Conservation (phyloP, 2,797 vertebrate species). For the Odontamblyopus lacepedii region DNA sequence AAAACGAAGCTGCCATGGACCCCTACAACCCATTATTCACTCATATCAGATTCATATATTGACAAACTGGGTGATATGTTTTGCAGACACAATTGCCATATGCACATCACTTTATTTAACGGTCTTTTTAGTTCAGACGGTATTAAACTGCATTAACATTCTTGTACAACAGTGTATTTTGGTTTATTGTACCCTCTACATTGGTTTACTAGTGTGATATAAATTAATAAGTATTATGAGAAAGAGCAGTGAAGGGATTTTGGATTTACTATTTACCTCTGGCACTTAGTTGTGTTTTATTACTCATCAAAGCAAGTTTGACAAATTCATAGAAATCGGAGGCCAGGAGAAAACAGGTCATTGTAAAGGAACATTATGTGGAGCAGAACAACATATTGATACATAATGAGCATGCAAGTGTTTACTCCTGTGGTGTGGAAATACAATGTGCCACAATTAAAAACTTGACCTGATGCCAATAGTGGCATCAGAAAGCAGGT, state of each 20-base stretch:
- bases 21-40: too few relatives aligned
- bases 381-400: slow-evolving; percentile 28
- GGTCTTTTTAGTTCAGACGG: too few relatives aligned
- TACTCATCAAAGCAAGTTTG: neutral
- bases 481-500: slow-evolving; percentile 25
- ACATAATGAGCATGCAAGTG: slow-evolving; percentile 50
- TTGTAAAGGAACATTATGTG: slow-evolving; percentile 33
- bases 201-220: slow-evolving; percentile 12
- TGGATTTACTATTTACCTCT: neutral
- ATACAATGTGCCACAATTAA: slow-evolving; percentile 31
- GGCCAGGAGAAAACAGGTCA: slow-evolving; percentile 8
- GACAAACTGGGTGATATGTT: too few relatives aligned
- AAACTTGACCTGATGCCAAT: slow-evolving; percentile 36
- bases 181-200: slow-evolving; percentile 23
- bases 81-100: too few relatives aligned
- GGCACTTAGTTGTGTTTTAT: neutral
- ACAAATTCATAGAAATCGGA: slow-evolving; percentile 4
- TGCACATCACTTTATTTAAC: too few relatives aligned
- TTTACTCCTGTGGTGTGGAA: slow-evolving; percentile 43
- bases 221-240: slow-evolving; percentile 11
- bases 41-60: too few relatives aligned
- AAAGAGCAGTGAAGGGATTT: slow-evolving; percentile 32
- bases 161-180: too few relatives aligned
- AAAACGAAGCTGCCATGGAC: too few relatives aligned
- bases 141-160: too few relatives aligned